A percentile compares a stretch with the other conserved stretches of the same genome.
Conservation (phyloP, 2,113 vertebrate species). For the Pionites leucogaster region DNA sequence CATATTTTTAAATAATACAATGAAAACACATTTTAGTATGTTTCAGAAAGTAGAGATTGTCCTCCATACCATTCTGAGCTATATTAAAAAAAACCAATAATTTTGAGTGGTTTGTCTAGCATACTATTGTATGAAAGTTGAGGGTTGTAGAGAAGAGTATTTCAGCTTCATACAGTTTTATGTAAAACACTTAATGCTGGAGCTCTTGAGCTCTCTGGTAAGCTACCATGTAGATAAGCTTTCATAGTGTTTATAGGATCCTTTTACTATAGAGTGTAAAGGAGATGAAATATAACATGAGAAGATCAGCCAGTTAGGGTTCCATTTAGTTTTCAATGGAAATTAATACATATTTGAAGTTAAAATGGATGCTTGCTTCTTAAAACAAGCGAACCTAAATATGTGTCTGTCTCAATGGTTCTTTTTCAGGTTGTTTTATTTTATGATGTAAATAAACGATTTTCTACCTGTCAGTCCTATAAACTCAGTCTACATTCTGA, state of each 20-base stretch:
- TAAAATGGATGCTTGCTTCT: background rate
- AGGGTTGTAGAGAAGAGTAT: background rate
- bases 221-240: background rate
- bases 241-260: background rate
- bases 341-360: background rate
- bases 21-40: background rate
- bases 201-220: background rate
- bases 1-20: background rate
- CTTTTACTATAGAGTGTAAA: background rate
- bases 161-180: background rate
- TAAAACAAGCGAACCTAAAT: background rate
- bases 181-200: background rate
- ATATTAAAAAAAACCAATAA: background rate
- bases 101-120: background rate
- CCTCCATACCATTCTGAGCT: background rate
- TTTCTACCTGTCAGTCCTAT: background rate
- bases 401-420: background rate
- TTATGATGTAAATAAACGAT: background rate
- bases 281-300: background rate
- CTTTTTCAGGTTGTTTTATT: background rate
- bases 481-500: background rate
- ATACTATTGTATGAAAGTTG: background rate
- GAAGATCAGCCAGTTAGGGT: background rate
- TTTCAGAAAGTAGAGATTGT: background rate
- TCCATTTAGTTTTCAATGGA: background rate